phyloP scores from a whole-genome alignment of 2,113 vertebrate genomes.

The Chroicocephalus ridibundus region DNA sequence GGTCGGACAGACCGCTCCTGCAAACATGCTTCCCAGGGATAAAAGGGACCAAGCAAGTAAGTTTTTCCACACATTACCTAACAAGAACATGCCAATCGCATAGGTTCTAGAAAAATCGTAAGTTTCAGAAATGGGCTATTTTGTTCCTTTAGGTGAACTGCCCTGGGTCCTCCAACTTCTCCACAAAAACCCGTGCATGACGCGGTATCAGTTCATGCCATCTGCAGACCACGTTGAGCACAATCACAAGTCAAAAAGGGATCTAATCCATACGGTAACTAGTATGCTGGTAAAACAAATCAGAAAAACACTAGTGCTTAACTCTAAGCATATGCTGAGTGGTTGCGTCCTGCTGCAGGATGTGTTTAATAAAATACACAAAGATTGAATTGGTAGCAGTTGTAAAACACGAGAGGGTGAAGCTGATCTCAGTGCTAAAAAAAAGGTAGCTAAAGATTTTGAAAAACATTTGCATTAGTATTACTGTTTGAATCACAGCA shows the following conservation, averaged over 20 bases:
- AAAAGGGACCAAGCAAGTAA: background rate
- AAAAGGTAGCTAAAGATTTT: background rate
- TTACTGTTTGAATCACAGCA: background rate
- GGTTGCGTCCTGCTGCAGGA: background rate
- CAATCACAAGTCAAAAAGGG: background rate
- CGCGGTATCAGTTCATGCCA: background rate
- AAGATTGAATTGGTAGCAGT: background rate
- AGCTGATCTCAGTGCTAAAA: background rate
- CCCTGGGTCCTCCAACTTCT: background rate
- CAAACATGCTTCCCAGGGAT: background rate
- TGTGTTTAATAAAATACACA: background rate
- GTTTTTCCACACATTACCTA: background rate
- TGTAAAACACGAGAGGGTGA: background rate
- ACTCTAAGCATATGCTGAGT: accelerated
- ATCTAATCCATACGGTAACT: background rate
- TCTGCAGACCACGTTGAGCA: background rate
- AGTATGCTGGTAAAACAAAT: background rate
- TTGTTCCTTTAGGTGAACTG: background rate
- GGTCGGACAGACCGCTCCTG: background rate
- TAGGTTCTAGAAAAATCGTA: background rate
- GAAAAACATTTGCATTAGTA: background rate
- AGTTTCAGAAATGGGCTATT: background rate
- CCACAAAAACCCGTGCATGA: background rate
- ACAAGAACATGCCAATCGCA: background rate
- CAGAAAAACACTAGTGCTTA: background rate